phyloP scores from a whole-genome alignment of 2,113 vertebrate genomes.

The Xyliphius kryptos region DNA sequence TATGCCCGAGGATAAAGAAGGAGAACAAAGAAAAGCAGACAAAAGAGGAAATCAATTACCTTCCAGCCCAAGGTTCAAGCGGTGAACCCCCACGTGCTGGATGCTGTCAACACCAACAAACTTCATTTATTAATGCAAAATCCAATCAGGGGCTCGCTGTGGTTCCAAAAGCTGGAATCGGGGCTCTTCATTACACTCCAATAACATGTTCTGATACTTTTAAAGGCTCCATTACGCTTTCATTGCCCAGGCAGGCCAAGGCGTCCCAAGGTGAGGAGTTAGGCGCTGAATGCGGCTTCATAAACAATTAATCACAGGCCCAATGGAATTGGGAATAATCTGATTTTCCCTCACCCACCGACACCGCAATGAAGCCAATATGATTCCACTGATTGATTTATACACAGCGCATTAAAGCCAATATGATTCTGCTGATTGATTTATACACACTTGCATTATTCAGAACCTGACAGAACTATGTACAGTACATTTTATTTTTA shows the following conservation, averaged over 20 bases:
- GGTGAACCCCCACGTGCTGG: conserved; percentile 3
- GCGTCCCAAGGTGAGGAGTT: conserved; percentile 34
- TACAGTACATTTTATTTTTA: no score
- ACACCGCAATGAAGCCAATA: conserved; percentile 34
- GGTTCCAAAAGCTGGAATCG: conserved; percentile 35
- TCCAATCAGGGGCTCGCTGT: conserved; percentile 35
- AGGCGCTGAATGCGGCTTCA: conserved; percentile 29
- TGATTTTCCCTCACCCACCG: conserved; percentile 18
- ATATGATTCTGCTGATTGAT: no score
- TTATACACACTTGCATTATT: no score
- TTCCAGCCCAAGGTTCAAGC: conserved; percentile 8
- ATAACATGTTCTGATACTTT: conserved; percentile 42
- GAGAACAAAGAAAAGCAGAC: conserved; percentile 24
- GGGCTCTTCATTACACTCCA: conserved; percentile 47
- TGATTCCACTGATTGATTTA: conserved; percentile 33
- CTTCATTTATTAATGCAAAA: conserved; percentile 42
- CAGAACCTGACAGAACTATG: no score
- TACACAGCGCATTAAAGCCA: background rate
- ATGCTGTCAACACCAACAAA: conserved; percentile 35
- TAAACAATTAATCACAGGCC: conserved; percentile 40
- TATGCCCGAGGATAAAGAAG: conserved; percentile 23
- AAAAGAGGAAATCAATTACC: conserved; percentile 34
- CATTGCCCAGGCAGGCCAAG: conserved; percentile 30
- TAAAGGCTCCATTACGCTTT: conserved; percentile 44
- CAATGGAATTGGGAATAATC: conserved; percentile 33